Conservation (phyloP, 2,113 vertebrate genomes). For the Oncorhynchus tshawytscha region DNA sequence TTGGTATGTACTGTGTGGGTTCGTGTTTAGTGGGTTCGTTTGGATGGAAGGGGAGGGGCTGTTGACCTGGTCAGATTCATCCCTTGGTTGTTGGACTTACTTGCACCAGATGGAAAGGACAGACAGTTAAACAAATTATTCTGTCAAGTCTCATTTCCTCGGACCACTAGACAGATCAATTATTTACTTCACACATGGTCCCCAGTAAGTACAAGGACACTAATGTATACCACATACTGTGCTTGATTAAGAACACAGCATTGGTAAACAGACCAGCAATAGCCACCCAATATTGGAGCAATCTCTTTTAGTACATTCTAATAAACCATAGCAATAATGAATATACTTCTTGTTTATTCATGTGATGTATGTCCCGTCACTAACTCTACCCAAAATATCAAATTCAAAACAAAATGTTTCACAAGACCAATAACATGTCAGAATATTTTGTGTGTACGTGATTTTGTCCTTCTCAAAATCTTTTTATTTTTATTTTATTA, state of each 20-base stretch:
- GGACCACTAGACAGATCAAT: conserved; percentile 70
- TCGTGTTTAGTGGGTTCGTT: background rate
- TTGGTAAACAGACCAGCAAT: background rate
- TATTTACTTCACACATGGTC: conserved; percentile 67
- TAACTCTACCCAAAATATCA: no score
- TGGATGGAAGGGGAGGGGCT: background rate
- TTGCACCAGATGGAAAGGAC: conserved; percentile 61
- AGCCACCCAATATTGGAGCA: background rate
- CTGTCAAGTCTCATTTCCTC: conserved; percentile 61
- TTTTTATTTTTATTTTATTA: conserved; percentile 36
- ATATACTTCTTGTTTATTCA: background rate
- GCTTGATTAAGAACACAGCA: conserved; percentile 10
- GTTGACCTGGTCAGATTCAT: conserved; percentile 10
- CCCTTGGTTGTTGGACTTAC: conserved; percentile 31
- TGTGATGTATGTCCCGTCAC: background rate
- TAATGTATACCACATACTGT: conserved; percentile 59
- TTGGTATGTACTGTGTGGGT: background rate
- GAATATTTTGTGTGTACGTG: conserved; percentile 16
- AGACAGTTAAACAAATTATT: conserved; percentile 64
- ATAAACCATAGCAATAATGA: background rate
- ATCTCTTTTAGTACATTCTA: background rate
- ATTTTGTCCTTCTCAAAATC: conserved; percentile 42
- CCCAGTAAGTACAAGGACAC: conserved; percentile 21
- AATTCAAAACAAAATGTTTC: no score
- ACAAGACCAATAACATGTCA: no score